Percentiles rank a stretch among this genome's conserved stretches.
Evolutionary conservation across 1,140 invertebrate genomes (phyloP).

Genomic region (Orius laevigatus): DNA sequence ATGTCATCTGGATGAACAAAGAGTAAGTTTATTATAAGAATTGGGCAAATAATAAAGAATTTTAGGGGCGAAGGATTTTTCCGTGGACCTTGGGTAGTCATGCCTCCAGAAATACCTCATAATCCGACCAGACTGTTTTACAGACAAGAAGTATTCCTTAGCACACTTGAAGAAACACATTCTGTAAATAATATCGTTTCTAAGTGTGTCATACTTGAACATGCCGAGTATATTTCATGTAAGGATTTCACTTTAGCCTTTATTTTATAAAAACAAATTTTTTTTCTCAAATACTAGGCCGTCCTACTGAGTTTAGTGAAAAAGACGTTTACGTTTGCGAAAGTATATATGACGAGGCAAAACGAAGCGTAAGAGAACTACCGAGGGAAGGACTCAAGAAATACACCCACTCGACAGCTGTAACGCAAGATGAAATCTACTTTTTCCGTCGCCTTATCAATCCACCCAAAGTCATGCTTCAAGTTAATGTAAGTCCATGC

Average conservation of each 20-base stretch:
- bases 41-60: neutral
- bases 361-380: slow-evolving; percentile 59
- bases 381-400: slow-evolving; percentile 58
- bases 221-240: slow-evolving; percentile 81
- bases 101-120: slow-evolving; percentile 70
- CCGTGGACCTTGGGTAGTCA: slow-evolving; percentile 82
- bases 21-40: slow-evolving; percentile 39
- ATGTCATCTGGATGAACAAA: slow-evolving; percentile 82
- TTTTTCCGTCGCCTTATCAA: slow-evolving; percentile 63
- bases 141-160: slow-evolving; percentile 86
- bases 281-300: slow-evolving; percentile 42
- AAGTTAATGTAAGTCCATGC: neutral
- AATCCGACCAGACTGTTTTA: slow-evolving; percentile 67
- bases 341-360: slow-evolving; percentile 79
- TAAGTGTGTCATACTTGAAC: slow-evolving; percentile 79
- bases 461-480: slow-evolving; percentile 50
- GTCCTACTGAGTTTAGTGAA: slow-evolving; percentile 86
- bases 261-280: neutral
- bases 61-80: slow-evolving; percentile 76
- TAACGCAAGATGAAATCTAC: slow-evolving; percentile 86
- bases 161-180: slow-evolving; percentile 80
- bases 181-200: slow-evolving; percentile 79
- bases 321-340: slow-evolving; percentile 88
- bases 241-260: too few relatives aligned
- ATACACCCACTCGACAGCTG: slow-evolving; percentile 60